phyloP scores from a whole-genome alignment of 2,113 vertebrate genomes.

The Telmatochromis sp. region DNA sequence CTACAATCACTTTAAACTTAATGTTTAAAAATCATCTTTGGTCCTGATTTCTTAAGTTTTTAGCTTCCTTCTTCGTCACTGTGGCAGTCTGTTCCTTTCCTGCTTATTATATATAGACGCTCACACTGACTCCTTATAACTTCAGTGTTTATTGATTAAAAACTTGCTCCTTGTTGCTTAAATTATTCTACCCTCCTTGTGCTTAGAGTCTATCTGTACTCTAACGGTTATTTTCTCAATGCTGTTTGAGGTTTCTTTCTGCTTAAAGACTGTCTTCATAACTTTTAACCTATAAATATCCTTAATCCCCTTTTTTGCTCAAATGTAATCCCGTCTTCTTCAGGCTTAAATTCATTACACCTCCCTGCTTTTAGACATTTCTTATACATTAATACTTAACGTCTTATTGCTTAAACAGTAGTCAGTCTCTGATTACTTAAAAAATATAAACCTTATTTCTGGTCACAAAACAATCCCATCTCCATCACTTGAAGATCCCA shows the following conservation, averaged over 20 bases:
- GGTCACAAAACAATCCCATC: background rate
- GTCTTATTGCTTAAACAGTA: background rate
- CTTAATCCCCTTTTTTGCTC: background rate
- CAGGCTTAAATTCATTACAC: background rate
- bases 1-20: background rate
- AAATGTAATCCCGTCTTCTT: background rate
- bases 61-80: background rate
- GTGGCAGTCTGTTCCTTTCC: background rate
- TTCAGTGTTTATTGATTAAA: background rate
- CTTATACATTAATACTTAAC: background rate
- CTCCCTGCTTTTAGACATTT: background rate
- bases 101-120: background rate
- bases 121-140: background rate
- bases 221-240: fast-evolving
- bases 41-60: background rate
- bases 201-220: background rate
- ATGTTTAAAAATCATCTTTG: background rate
- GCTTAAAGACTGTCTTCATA: background rate
- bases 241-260: background rate
- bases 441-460: background rate
- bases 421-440: background rate
- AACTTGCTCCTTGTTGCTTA: background rate
- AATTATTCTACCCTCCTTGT: background rate
- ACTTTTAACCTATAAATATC: background rate
- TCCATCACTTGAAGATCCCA: background rate